phyloP scores from a whole-genome alignment of 2,797 vertebrate species.

The Kryptolebias ocellatus region DNA sequence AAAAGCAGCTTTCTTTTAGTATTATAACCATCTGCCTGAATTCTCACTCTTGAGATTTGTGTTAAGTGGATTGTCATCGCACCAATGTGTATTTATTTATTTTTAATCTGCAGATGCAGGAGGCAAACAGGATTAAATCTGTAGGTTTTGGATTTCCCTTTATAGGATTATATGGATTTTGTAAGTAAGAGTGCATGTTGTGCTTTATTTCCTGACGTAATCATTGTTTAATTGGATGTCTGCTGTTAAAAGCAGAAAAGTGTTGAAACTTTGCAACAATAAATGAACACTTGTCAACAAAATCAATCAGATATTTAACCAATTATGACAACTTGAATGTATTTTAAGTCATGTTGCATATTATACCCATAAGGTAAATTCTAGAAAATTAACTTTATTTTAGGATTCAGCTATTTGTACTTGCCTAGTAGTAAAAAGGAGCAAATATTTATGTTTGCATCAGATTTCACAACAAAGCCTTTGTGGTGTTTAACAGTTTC shows the following conservation, averaged over 20 bases:
- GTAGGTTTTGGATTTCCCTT: slow-evolving; percentile 85
- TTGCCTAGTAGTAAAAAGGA: neutral
- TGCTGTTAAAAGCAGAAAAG: neutral
- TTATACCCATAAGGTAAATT: too few species aligned
- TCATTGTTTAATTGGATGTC: slow-evolving; percentile 30
- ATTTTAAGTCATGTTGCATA: neutral
- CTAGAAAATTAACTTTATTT: neutral
- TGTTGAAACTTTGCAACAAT: neutral
- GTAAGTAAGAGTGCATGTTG: slow-evolving; percentile 85
- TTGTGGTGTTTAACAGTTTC: neutral
- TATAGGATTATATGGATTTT: slow-evolving; percentile 88
- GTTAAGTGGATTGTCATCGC: slow-evolving; percentile 44
- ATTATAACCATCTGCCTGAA: too few species aligned
- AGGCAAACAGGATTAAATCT: slow-evolving; percentile 91
- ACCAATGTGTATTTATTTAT: slow-evolving; percentile 37
- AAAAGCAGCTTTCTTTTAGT: too few species aligned
- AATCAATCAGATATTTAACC: too few species aligned
- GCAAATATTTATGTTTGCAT: neutral
- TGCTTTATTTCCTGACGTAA: slow-evolving; percentile 37
- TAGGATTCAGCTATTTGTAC: neutral
- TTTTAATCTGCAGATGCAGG: slow-evolving; percentile 50
- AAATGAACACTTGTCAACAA: too few species aligned
- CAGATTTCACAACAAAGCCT: neutral
- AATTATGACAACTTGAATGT: neutral
- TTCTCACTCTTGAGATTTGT: too few species aligned